Conservation (phyloP, 1,140 invertebrate genomes). For the Pinna nobilis region DNA sequence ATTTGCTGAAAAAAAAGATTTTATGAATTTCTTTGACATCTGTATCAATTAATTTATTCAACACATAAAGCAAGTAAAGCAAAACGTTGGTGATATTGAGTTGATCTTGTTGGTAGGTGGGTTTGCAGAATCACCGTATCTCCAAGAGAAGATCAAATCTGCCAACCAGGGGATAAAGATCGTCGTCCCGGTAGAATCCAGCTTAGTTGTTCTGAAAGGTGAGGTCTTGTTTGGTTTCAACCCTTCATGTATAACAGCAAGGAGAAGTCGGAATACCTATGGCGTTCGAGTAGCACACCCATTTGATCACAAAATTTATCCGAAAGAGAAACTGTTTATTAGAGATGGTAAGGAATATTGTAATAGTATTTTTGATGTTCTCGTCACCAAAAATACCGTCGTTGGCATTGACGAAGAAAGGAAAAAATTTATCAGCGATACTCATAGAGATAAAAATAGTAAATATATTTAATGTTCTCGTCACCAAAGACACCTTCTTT, state of each 20-base stretch:
- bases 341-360: background rate
- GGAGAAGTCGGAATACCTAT: constrained; percentile 7
- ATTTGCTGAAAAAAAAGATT: background rate
- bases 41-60: background rate
- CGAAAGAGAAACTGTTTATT: background rate
- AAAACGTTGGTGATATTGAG: background rate
- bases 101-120: constrained; percentile 8
- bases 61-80: background rate
- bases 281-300: background rate
- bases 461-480: too few species aligned
- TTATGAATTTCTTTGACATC: constrained; percentile 10
- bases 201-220: background rate
- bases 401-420: constrained; percentile 2
- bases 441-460: background rate
- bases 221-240: constrained; percentile 9
- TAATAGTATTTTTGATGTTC: constrained; percentile 5
- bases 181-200: background rate
- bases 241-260: background rate
- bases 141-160: background rate
- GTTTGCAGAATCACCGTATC: constrained; percentile 3
- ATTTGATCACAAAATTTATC: background rate
- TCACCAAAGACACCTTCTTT: background rate
- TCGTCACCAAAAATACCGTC: background rate
- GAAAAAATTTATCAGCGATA: background rate
- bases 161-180: background rate